Conservation (phyloP, 2,797 vertebrate genomes). For the Tapera naevia region DNA sequence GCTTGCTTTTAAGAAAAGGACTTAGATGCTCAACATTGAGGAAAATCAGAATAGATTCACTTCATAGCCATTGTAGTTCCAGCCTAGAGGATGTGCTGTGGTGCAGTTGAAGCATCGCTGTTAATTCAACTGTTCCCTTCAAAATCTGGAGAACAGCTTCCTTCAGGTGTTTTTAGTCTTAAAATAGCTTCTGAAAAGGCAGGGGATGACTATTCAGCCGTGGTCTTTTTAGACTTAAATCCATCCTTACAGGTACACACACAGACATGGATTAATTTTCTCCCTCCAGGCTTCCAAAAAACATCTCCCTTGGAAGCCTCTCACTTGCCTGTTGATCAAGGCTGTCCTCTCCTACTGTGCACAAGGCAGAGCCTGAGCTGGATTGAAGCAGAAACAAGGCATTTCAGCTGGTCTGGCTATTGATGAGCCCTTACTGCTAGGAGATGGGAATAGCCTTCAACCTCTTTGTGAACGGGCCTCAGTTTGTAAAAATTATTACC, state of each 20-base stretch:
- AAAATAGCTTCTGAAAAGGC: not conserved
- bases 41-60: not conserved
- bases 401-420: not conserved
- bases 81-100: rapidly evolving
- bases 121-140: not conserved
- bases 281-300: not conserved
- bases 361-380: not conserved
- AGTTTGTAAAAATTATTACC: not conserved
- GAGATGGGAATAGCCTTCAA: not conserved
- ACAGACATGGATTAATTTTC: not conserved
- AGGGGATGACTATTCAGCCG: not conserved
- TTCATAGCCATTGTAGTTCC: not conserved
- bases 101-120: not conserved
- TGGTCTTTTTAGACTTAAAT: not conserved
- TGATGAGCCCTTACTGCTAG: not conserved
- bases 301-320: no score
- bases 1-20: not conserved
- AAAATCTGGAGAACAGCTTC: not conserved
- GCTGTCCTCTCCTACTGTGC: not conserved
- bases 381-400: not conserved
- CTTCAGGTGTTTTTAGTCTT: not conserved
- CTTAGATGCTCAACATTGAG: not conserved
- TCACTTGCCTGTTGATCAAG: not conserved
- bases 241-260: not conserved
- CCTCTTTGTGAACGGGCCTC: no score